phyloP scores from a whole-genome alignment of 2,797 vertebrate species.

The Antrozous pallidus region DNA sequence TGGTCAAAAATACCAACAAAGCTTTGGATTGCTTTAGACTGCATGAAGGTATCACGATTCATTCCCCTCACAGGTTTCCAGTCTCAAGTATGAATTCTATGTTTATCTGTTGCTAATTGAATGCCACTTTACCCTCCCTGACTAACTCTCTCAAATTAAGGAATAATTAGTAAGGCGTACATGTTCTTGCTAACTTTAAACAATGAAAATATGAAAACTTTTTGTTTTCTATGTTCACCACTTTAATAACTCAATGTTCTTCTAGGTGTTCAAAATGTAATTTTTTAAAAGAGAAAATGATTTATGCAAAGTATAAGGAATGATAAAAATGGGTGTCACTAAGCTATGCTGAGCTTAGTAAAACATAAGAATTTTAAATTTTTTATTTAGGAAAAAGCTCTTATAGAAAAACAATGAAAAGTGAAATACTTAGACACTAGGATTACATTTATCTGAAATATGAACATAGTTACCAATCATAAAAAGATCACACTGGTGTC shows the following conservation, averaged over 20 bases:
- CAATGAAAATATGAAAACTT: neutral
- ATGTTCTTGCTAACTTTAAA: neutral
- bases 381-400: neutral
- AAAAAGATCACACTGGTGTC: too few relatives aligned
- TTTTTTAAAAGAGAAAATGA: constrained; percentile 12
- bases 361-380: neutral
- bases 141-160: neutral
- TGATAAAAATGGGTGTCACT: neutral
- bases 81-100: neutral
- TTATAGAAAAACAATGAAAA: neutral
- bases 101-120: neutral
- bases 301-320: neutral
- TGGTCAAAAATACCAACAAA: neutral
- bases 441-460: neutral
- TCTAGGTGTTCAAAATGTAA: neutral
- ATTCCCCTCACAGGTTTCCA: neutral
- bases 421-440: neutral
- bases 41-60: neutral
- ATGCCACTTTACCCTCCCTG: neutral
- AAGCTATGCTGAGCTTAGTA: neutral
- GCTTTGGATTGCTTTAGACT: neutral
- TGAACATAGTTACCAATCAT: neutral
- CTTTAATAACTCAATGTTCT: neutral
- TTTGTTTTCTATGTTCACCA: neutral
- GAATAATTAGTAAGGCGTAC: neutral